Base-by-base conservation (phyloP, 2,797 vertebrate species). In the Poecilia picta region DNA sequence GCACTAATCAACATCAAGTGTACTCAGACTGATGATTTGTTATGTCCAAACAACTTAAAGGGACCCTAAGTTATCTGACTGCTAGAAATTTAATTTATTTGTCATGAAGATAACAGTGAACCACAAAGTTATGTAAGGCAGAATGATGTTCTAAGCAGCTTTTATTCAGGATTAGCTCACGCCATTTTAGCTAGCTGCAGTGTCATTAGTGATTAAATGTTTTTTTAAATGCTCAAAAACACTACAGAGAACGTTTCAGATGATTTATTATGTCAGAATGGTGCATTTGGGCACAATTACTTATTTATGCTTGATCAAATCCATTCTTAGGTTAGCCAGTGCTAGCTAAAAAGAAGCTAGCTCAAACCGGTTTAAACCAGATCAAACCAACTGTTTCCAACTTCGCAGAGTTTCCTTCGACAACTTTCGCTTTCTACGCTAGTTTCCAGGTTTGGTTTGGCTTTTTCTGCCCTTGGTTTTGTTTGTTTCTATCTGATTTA, bases 31-130 rank as follows among this genome's bases (percentile, higher is more conserved):
- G 81, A 83, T 80, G 81, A 82, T 76, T 75, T 73, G 78, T 59
- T 72, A 76, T 31, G 72, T 77, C 47, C 82, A 91, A 71, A 45
- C 88, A 88, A 82, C 84, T 89, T 87, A 81, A 88, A 88, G 78
- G 82, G 88, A 91, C 79, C 12, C 72, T 0, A 31, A 94, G 55
- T 23, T 45, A 41, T 28, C 68, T 15, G 12, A 45, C n/a, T 15
- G 23, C 25, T 45, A 45, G 5, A 45, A 71, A 45, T 71, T 25
- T n/a, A 43, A 71, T 41, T 2, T 41, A 12, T n/a, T 45, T 16
- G 6, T 41, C 5, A 68, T 68, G n/a, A 70, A 70, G 10, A 13
- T n/a, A 43, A 23, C 25, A 45, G 25, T n/a, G 6, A 28, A 45
- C 68, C 25, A 45, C 23, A 45, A 45, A 70, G 39, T 68, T 70